phyloP scores from a whole-genome alignment of 2,797 vertebrate genomes.

The Rhinogobio ventralis region DNA sequence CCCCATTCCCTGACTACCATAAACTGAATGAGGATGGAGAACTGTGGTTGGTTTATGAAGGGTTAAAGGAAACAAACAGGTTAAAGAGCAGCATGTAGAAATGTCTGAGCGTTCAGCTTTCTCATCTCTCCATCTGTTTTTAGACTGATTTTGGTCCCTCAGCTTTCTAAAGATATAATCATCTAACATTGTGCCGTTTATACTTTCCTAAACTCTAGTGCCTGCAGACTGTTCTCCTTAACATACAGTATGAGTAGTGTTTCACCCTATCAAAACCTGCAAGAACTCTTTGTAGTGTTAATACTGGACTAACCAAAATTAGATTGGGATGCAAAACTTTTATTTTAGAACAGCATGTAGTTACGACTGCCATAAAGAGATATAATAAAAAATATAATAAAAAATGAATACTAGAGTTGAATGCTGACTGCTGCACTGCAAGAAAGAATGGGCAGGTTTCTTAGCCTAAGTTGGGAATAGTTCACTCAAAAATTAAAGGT shows the following conservation, averaged over 20 bases:
- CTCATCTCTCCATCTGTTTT: slow-evolving; percentile 29
- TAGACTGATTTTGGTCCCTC: neutral
- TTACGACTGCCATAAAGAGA: neutral
- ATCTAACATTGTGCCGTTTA: slow-evolving; percentile 20
- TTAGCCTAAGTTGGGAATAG: neutral
- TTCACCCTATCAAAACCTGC: neutral
- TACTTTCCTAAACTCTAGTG: neutral
- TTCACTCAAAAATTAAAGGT: slow-evolving; percentile 15
- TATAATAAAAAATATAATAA: neutral
- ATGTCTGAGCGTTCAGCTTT: slow-evolving; percentile 40
- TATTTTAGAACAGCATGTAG: slow-evolving; percentile 22
- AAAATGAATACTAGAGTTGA: neutral
- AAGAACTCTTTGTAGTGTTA: neutral
- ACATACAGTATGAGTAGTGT: neutral
- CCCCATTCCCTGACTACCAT: slow-evolving; percentile 90
- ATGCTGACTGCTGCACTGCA: slow-evolving; percentile 18
- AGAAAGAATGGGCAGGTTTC: slow-evolving; percentile 2
- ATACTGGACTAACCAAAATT: slow-evolving; percentile 16
- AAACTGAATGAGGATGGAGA: slow-evolving; percentile 98
- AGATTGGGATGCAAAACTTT: neutral
- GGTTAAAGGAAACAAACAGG: slow-evolving; percentile 99
- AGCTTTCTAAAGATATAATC: neutral
- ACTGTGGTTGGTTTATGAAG: slow-evolving; percentile 99
- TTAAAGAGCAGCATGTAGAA: slow-evolving; percentile 72
- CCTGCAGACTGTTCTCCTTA: neutral